These are phyloP conservation scores for Silurus aristotelis DNA, from an alignment of 2,797 vertebrate genomes.

Conservation along the genomic window DNA sequence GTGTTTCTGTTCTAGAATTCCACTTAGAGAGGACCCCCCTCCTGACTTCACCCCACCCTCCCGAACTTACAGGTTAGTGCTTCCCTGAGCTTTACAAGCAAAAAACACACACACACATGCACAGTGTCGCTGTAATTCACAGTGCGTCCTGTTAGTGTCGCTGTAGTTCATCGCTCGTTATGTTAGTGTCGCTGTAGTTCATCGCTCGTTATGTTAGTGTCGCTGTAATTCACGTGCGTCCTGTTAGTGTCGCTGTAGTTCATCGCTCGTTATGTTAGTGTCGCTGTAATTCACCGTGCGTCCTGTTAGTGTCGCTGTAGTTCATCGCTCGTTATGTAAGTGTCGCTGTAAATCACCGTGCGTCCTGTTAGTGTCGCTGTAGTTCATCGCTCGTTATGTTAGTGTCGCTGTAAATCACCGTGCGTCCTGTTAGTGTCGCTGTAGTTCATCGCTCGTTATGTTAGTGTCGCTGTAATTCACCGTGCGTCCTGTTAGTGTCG, in stretches of 20 bases:
- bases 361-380: too few species aligned
- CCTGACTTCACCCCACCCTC: constrained; percentile 99
- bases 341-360: not conserved
- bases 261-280: not conserved
- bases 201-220: not conserved
- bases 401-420: too few species aligned
- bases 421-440: too few species aligned
- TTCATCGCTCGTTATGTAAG: not conserved
- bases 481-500: too few species aligned
- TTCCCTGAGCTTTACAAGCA: constrained; percentile 84
- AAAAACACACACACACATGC: constrained; percentile 53
- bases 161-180: too few species aligned
- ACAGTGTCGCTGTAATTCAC: too few species aligned
- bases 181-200: not conserved
- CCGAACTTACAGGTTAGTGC: constrained; percentile 98
- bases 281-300: not conserved
- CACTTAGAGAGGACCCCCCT: constrained; percentile 99
- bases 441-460: too few species aligned
- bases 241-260: not conserved
- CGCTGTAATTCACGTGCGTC: not conserved
- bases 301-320: not conserved
- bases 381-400: too few species aligned
- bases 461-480: too few species aligned
- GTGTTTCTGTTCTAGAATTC: constrained; percentile 99
- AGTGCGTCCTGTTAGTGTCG: too few species aligned